Evolutionary conservation across 2,113 vertebrate species (phyloP), one percentile per base, ranked within the genome.

Genomic region (Anolis carolinensis): DNA sequence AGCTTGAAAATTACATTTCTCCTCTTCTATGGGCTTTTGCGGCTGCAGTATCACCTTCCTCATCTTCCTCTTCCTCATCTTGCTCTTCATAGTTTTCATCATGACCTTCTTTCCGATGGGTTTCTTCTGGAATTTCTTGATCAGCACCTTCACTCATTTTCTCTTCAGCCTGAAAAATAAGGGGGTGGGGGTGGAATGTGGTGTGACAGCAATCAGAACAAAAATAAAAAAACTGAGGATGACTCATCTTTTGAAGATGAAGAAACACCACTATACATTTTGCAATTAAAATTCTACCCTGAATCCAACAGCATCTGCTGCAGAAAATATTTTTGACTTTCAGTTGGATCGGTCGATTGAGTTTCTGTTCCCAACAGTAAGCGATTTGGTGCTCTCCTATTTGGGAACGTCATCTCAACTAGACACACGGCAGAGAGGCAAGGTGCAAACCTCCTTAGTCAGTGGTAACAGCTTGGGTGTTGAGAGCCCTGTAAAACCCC

Each of bases 1-100:
- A 72, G 44, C 4, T 10, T 10, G 48, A 32, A 2, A 2, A 72
- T 95, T 96, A 99, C 98, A 99, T 99, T 92, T 99, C 99, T 6
- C 96, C 96, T 84, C 97, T 96, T 71, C 97, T 96, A 25, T 88
- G 97, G 16, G 97, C 94, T 59, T 96, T 96, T 95, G 97, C 97
- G 75, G 94, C 94, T 13, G 32, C 78, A 34, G 93, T 96, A 0
- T 90, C 97, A 9, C 93, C 93, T 0, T 97, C 97, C 0, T 97
- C 97, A 0, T 97, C 98, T 2, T 95, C 97, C 1, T 97, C 98
- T 1, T 95, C 97, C 0, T 97, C 98, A 2, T 98, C 97, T 0
- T 98, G 98, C 36, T 98, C 98, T 39, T 99, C 97, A 0, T 99
- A 98, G 36, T 98, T 97, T 23, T 98, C 97, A 75, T 98, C 98